Evolutionary conservation across 2,888 invertebrate genomes (phyloP), one percentile per base, ranked within the genome.

Genomic region (Phaonia tiefii): DNA sequence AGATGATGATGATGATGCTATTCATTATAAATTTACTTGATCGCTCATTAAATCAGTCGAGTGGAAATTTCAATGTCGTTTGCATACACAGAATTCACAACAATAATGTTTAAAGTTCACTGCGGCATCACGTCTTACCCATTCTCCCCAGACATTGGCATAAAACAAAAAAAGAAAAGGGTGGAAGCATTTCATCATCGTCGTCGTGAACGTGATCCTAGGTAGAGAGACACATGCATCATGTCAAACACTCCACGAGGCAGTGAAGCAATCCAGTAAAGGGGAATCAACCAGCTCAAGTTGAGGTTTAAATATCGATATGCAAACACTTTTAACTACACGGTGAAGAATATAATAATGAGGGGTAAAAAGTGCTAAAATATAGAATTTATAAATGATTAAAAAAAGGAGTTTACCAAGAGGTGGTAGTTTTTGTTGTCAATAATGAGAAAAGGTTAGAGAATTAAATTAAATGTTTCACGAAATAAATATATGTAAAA

Each of bases 321-420:
- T 75, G 78, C 78, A 78, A 75, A 81, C 75, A 81, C 54, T 51
- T 69, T 65, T n/a, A n/a, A n/a, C n/a, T n/a, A n/a, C n/a, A n/a
- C n/a, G n/a, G n/a, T n/a, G n/a, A n/a, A n/a, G n/a, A n/a, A n/a
- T n/a, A n/a, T n/a, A n/a, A n/a, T n/a, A n/a, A n/a, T n/a, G n/a
- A n/a, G n/a, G n/a, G n/a, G n/a, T n/a, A n/a, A n/a, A n/a, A n/a
- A n/a, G n/a, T n/a, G n/a, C n/a, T n/a, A n/a, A n/a, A n/a, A n/a
- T n/a, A n/a, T n/a, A n/a, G n/a, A n/a, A n/a, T n/a, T n/a, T n/a
- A n/a, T n/a, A n/a, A n/a, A n/a, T n/a, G n/a, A n/a, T n/a, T n/a
- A n/a, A n/a, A n/a, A n/a, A n/a, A n/a, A n/a, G n/a, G n/a, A n/a
- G n/a, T n/a, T n/a, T n/a, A n/a, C n/a, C n/a, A n/a, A n/a, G n/a